A percentile compares a stretch with the other conserved stretches of the same genome.
Conservation (phyloP, 2,888 invertebrate species). For the Mythimna pallens region DNA sequence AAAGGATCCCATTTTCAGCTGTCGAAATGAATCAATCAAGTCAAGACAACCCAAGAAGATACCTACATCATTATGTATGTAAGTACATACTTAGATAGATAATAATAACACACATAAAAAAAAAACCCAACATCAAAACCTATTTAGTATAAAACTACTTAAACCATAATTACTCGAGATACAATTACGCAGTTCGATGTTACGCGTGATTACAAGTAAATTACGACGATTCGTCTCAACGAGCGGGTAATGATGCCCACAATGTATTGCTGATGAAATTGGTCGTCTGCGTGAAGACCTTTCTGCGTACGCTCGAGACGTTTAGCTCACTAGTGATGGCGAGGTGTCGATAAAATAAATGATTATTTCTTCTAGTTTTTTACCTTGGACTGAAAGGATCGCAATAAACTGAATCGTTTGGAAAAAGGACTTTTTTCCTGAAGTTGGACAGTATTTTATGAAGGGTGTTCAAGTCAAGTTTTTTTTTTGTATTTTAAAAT, state of each 20-base stretch:
- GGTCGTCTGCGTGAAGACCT: constrained; percentile 69
- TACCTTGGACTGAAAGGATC: background rate
- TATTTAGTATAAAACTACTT: constrained; percentile 54
- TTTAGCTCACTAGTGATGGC: constrained; percentile 74
- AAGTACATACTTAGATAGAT: background rate
- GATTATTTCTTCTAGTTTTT: background rate
- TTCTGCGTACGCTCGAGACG: constrained; percentile 56
- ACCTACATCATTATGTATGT: too few species aligned
- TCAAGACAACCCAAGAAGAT: too few species aligned
- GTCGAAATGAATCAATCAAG: too few species aligned
- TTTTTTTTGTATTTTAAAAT: too few species aligned
- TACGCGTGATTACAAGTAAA: constrained; percentile 52
- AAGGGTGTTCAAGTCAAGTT: background rate
- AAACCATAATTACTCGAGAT: constrained; percentile 49
- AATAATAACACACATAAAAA: background rate
- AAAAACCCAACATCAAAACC: constrained; percentile 33
- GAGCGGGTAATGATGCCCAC: constrained; percentile 59
- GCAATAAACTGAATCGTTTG: background rate
- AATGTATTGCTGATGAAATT: constrained; percentile 71
- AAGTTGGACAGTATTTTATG: background rate
- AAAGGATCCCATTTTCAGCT: too few species aligned
- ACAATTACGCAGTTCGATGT: constrained; percentile 51
- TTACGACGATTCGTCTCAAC: constrained; percentile 50
- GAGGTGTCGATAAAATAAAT: constrained; percentile 55
- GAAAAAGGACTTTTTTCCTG: background rate